These are phyloP conservation scores for Nothocercus julius DNA, from an alignment of 2,113 vertebrate species.

Conservation along the genomic window DNA sequence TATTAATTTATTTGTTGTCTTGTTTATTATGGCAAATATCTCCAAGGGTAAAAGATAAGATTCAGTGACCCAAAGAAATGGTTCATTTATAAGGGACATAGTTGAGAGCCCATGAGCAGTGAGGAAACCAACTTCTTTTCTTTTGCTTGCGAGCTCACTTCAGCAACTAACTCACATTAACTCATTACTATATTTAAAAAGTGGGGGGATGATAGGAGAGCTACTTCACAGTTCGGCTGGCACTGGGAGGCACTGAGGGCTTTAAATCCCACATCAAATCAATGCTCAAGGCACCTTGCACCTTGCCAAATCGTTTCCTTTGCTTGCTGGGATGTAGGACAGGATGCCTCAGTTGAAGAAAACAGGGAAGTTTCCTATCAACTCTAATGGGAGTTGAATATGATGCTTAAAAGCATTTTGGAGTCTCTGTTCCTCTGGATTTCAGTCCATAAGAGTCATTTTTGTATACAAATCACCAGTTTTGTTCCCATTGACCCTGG, in stretches of 20 bases:
- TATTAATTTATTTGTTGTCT: constrained; percentile 8
- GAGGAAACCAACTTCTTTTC: not conserved
- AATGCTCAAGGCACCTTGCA: not conserved
- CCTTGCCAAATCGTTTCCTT: not conserved
- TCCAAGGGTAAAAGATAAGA: not conserved
- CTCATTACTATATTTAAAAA: too few species aligned
- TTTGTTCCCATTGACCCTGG: not conserved
- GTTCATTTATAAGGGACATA: not conserved
- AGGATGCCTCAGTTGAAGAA: not conserved
- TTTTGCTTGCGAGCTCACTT: not conserved
- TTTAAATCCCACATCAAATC: not conserved
- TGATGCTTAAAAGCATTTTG: not conserved
- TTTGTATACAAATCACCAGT: not conserved
- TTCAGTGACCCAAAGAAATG: not conserved
- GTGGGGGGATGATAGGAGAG: not conserved
- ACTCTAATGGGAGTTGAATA: not conserved
- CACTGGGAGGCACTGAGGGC: not conserved
- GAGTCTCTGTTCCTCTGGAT: not conserved
- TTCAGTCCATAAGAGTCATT: not conserved
- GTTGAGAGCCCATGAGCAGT: not conserved
- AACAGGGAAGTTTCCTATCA: not conserved
- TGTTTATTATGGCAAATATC: not conserved
- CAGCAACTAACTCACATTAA: not conserved
- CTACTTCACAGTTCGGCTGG: not conserved
- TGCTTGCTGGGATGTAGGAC: not conserved